A percentile compares a stretch with the other conserved stretches of the same genome.
phyloP scores from a whole-genome alignment of 35 echinoderm and acorn worm genomes.

The Apostichopus japonicus region DNA sequence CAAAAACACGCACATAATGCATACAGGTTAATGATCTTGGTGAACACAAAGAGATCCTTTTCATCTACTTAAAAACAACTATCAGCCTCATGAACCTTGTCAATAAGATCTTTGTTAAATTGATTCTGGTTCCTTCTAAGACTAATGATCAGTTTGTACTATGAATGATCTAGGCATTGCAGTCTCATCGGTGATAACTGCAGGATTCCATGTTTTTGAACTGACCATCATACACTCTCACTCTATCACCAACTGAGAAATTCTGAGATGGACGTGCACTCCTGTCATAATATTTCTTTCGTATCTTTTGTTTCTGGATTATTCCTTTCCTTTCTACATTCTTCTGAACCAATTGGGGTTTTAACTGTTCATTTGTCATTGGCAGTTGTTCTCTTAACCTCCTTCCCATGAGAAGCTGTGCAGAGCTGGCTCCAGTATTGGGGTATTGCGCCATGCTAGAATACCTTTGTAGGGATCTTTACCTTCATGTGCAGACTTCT shows the following conservation, averaged over 20 bases:
- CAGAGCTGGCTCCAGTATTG: slow-evolving; percentile 21
- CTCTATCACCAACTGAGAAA: no score
- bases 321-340: not conserved
- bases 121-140: slow-evolving; percentile 30
- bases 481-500: slow-evolving; percentile 26
- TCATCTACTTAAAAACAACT: not conserved
- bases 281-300: slow-evolving; percentile 5
- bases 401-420: slow-evolving; percentile 29
- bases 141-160: not conserved
- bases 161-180: not conserved
- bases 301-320: slow-evolving; percentile 7
- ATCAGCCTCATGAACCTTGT: no score
- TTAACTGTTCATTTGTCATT: slow-evolving; percentile 16
- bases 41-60: no score
- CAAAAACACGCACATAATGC: no score
- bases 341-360: slow-evolving; percentile 11
- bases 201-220: not conserved
- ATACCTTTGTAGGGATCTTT: slow-evolving; percentile 56
- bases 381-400: slow-evolving; percentile 39
- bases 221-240: not conserved
- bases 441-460: not conserved
- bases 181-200: not conserved
- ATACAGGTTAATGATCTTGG: no score
- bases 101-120: no score
- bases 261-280: no score